Evolutionary conservation across 2,888 invertebrate species (phyloP).

Genomic region (Bellardia pandia): DNA sequence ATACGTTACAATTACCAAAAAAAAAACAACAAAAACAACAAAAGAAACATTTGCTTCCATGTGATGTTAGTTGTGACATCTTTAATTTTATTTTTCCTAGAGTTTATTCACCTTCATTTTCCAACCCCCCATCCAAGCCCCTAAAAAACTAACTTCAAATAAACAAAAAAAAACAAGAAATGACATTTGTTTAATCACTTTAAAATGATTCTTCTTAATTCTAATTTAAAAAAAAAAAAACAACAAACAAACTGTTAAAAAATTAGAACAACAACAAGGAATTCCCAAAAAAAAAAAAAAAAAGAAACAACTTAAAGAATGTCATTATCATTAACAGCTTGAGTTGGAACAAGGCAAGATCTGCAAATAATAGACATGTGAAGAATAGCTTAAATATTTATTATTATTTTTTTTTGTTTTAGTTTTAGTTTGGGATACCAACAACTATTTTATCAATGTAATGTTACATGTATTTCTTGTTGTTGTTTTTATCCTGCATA

Average conservation of each 20-base stretch:
- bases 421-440: constrained; percentile 37
- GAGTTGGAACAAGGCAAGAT: not conserved
- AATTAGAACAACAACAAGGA: constrained; percentile 24
- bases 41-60: constrained; percentile 49
- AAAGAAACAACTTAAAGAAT: constrained; percentile 21
- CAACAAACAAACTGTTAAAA: constrained; percentile 53
- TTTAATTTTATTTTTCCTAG: constrained; percentile 46
- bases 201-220: constrained; percentile 31
- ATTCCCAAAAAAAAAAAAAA: constrained; percentile 16
- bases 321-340: constrained; percentile 50
- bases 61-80: constrained; percentile 61
- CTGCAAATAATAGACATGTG: constrained; percentile 11
- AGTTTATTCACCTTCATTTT: constrained; percentile 60
- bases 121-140: constrained; percentile 33
- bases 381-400: constrained; percentile 41
- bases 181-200: constrained; percentile 66
- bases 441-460: constrained; percentile 4
- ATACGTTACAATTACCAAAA: constrained; percentile 37
- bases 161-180: constrained; percentile 7
- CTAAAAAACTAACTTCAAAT: constrained; percentile 4
- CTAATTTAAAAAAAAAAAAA: constrained; percentile 11
- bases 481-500: constrained; percentile 60
- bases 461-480: constrained; percentile 2
- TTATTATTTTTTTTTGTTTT: constrained; percentile 31
- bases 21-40: not conserved